These are phyloP conservation scores for Oreonectes daqikongensis DNA, from an alignment of 2,797 vertebrate genomes.

Conservation along the genomic window DNA sequence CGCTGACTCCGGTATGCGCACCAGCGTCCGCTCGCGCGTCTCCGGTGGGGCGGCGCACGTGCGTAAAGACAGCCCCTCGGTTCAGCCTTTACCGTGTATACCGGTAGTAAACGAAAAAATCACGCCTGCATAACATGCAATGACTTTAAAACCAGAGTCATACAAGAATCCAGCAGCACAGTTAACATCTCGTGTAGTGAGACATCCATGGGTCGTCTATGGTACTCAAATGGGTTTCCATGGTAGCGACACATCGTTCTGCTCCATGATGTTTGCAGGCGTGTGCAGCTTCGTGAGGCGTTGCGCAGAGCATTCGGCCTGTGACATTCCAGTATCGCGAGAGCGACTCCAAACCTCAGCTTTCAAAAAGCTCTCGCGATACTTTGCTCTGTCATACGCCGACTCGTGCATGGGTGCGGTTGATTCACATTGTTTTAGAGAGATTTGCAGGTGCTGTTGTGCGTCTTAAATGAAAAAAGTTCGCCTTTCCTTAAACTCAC, in stretches of 20 bases:
- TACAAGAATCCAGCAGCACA: neutral
- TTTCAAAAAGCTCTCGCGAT: too few relatives aligned
- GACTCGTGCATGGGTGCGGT: too few relatives aligned
- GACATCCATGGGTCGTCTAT: neutral
- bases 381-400: too few relatives aligned
- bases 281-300: too few relatives aligned
- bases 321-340: too few relatives aligned
- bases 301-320: too few relatives aligned
- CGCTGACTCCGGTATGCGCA: constrained; percentile 32
- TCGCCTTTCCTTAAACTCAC: too few relatives aligned
- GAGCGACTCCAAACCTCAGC: too few relatives aligned
- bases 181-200: neutral
- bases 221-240: constrained; percentile 46
- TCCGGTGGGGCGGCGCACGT: constrained; percentile 49
- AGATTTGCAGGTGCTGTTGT: too few relatives aligned
- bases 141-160: neutral
- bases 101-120: neutral
- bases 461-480: too few relatives aligned
- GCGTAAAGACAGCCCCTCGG: constrained; percentile 48
- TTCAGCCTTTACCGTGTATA: constrained; percentile 35
- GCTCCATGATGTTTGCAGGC: neutral
- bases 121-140: neutral
- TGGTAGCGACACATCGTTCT: constrained; percentile 44
- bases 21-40: constrained; percentile 35
- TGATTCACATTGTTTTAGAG: too few relatives aligned